These are phyloP conservation scores for Euwallacea similis DNA, from an alignment of 1,140 invertebrate species.

Conservation along the genomic window DNA sequence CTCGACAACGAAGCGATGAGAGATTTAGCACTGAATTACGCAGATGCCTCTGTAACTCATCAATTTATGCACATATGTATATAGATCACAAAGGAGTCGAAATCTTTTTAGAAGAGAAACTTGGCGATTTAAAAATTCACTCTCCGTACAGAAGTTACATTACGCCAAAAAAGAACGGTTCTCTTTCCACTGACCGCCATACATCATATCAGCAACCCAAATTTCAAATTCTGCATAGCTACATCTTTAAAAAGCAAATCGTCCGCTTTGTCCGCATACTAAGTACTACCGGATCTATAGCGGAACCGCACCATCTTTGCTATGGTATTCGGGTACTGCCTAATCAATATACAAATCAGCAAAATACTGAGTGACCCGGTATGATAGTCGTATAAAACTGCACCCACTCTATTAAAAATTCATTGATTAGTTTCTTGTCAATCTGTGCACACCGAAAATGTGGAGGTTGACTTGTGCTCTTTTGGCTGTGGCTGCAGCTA, in stretches of 20 bases:
- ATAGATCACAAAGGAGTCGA: no score
- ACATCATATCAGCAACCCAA: conserved; percentile 25
- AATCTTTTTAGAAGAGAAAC: no score
- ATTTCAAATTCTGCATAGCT: conserved; percentile 23
- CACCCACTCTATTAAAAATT: conserved; percentile 49
- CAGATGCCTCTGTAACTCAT: no score
- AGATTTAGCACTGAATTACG: no score
- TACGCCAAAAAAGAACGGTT: not conserved
- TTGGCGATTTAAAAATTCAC: no score
- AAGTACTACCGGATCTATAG: conserved; percentile 41
- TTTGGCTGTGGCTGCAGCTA: conserved; percentile 55
- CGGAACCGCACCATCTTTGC: conserved; percentile 41
- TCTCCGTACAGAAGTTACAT: no score
- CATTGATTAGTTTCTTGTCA: conserved; percentile 42
- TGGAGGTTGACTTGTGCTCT: conserved; percentile 50
- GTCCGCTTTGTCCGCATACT: conserved; percentile 12
- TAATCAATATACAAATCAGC: conserved; percentile 39
- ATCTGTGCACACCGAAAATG: conserved; percentile 46
- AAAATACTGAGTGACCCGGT: conserved; percentile 42
- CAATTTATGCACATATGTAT: no score
- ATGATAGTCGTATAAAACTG: conserved; percentile 52
- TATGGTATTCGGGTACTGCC: conserved; percentile 33
- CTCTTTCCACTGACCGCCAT: conserved; percentile 4
- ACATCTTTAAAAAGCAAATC: conserved; percentile 38
- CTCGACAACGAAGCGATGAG: no score